Percentiles rank a stretch among this genome's conserved stretches.
Conservation (phyloP, 2,113 vertebrate species). For the Notarius lentiginosus region DNA sequence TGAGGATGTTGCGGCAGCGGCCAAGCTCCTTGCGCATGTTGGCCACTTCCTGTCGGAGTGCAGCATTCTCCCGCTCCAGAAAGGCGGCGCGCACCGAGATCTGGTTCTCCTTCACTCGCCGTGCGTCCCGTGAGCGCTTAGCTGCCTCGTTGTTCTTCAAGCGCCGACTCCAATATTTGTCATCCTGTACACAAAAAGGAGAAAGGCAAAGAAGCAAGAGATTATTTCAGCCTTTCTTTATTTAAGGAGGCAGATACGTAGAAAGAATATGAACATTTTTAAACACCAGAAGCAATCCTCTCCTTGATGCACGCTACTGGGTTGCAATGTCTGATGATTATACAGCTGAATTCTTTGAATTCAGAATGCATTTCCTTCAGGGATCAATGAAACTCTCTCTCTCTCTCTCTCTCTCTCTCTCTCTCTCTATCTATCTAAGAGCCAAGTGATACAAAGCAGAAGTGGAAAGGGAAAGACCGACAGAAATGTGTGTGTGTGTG, state of each 20-base stretch:
- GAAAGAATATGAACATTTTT: not conserved
- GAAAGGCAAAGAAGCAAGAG: not conserved
- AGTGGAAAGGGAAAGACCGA: no score
- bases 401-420: not conserved
- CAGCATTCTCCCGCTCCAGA: conserved; percentile 88
- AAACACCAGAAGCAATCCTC: not conserved
- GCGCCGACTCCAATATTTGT: conserved; percentile 89
- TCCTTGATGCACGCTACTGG: not conserved
- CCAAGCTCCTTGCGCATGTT: conserved; percentile 88
- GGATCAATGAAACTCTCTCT: not conserved
- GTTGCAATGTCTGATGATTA: not conserved
- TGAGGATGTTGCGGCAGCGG: conserved; percentile 85
- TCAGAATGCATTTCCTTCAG: not conserved
- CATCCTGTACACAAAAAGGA: conserved; percentile 74
- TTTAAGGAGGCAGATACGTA: not conserved
- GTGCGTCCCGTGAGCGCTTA: conserved; percentile 88
- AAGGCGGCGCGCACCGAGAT: conserved; percentile 88
- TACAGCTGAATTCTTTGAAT: not conserved
- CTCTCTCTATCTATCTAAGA: not conserved
- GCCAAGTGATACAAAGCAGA: conserved; percentile 1
- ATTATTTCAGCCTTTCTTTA: not conserved
- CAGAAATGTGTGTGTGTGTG: not conserved
- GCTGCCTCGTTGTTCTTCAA: conserved; percentile 92
- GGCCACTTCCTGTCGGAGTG: conserved; percentile 86
- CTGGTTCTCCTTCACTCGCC: conserved; percentile 92